Evolutionary conservation across 2,113 vertebrate species (phyloP), one percentile per base, ranked within the genome.

Genomic region (Prinia subflava): DNA sequence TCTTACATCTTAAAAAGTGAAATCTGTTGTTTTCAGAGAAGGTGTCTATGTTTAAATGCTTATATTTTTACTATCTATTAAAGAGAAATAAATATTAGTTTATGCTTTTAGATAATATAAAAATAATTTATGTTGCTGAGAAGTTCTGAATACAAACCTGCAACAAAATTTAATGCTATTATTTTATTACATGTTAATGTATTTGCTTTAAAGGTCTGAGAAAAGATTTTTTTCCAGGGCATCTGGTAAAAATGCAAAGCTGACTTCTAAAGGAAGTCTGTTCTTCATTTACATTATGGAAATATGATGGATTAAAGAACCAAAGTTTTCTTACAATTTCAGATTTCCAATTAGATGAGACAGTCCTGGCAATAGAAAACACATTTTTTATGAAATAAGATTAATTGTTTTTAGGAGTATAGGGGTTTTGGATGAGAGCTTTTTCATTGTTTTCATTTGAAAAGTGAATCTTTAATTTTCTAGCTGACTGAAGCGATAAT

Each of bases 381-480:
- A 41, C 74, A n/a, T 52, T 93, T 96, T 60, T 80, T 64, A 91
- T 87, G 39, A 77, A 84, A 82, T 94, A 95, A 96, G 70, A 88
- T 91, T 21, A 93, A 95, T 96, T 92, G 23, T 33, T 96, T 60
- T 97, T 95, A 84, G 88, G 39, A 77, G 19, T 95, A 16, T 70
- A 89, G 69, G 6, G 11, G 22, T 37, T 69, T 76, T 76, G 62
- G 47, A 91, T 89, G 73, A 91, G 83, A 91, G 11, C 13, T n/a
- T 94, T 90, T 95, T 91, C 30, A 57, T 89, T 96, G 86, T 96
- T 98, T 97, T 91, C 7, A 94, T 97, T 97, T 96, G 71, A 67
- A 93, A 89, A 96, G 31, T 90, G 92, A 77, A 95, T 97, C 76
- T 96, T 96, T 95, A 95, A 97, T 97, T 97, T 98, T 97, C 95